phyloP scores from a whole-genome alignment of 2,797 vertebrate species.

The Thunnus albacares region DNA sequence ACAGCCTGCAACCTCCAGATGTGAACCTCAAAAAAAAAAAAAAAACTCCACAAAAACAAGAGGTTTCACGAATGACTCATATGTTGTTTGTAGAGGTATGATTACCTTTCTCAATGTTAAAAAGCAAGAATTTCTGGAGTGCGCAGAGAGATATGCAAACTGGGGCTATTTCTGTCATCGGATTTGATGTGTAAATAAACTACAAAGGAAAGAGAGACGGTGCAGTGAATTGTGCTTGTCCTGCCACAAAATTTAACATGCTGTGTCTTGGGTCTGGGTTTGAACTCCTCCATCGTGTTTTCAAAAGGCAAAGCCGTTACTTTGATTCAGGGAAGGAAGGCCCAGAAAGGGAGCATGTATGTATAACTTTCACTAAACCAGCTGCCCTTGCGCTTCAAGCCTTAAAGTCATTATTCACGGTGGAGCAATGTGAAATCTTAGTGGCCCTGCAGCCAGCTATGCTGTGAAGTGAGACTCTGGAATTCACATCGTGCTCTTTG shows the following conservation, averaged over 20 bases:
- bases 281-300: constrained; percentile 42
- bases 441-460: constrained; percentile 40
- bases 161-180: constrained; percentile 33
- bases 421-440: constrained; percentile 47
- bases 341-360: constrained; percentile 26
- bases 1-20: constrained; percentile 38
- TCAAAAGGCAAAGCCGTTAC: constrained; percentile 43
- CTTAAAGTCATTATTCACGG: constrained; percentile 60
- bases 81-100: constrained; percentile 32
- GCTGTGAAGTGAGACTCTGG: constrained; percentile 42
- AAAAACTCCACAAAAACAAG: not conserved
- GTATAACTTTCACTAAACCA: constrained; percentile 45
- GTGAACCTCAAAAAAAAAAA: constrained; percentile 25
- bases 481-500: constrained; percentile 34
- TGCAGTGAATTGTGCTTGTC: constrained; percentile 21
- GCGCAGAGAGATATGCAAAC: constrained; percentile 48
- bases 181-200: constrained; percentile 68
- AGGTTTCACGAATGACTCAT: constrained; percentile 26
- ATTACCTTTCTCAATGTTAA: constrained; percentile 40
- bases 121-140: constrained; percentile 43
- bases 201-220: constrained; percentile 52
- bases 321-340: constrained; percentile 46
- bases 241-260: constrained; percentile 48
- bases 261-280: constrained; percentile 32
- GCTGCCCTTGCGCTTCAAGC: constrained; percentile 33